Base-by-base conservation (phyloP, 2,888 invertebrate genomes). In the Calameuta pallipes region DNA sequence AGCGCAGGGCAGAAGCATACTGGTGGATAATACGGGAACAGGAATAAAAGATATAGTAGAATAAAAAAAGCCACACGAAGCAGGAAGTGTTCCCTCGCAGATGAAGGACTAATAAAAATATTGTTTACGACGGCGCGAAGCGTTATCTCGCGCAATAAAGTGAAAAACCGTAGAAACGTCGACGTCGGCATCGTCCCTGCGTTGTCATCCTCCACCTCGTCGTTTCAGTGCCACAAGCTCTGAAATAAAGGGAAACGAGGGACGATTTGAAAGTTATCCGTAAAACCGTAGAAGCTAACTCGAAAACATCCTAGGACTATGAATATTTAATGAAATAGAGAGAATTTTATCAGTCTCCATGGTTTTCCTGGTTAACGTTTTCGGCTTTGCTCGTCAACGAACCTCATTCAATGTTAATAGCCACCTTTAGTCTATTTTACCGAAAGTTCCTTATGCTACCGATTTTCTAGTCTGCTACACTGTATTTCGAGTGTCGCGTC, bases 241-340 rank as follows among this genome's bases (percentile, higher is more conserved):
- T 71, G 71, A 71, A 71, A 71, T 34, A 71, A 31, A 31, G 71
- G 34, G 71, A 71, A 71, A 71, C 71, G 71, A 71, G 56, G 23
- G 56, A 0, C 56, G 56, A 56, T 56, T 56, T 56, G 23, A 56
- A 56, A 56, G 56, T 56, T 56, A 23, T 23, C 56, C 56, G 56
- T 56, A 56, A 56, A 56, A 3, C 71, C 71, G 31, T 71, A 33
- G 71, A 23, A 33, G 74, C 79, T 75, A 77, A 80, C 79, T 79
- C 81, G 80, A 77, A 79, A 83, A 84, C 79, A 79, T 56, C 23
- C 78, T 81, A 81, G 82, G 81, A 79, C 80, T 77, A 82, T 85
- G 82, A 85, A 84, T 84, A 82, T 81, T 83, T 85, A 84, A 85
- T 80, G 78, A 82, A 77, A 81, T 75, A 74, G 79, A 80, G 81